These are phyloP conservation scores for Phalacrocorax carbo DNA, from an alignment of 2,113 vertebrate species.

Conservation along the genomic window DNA sequence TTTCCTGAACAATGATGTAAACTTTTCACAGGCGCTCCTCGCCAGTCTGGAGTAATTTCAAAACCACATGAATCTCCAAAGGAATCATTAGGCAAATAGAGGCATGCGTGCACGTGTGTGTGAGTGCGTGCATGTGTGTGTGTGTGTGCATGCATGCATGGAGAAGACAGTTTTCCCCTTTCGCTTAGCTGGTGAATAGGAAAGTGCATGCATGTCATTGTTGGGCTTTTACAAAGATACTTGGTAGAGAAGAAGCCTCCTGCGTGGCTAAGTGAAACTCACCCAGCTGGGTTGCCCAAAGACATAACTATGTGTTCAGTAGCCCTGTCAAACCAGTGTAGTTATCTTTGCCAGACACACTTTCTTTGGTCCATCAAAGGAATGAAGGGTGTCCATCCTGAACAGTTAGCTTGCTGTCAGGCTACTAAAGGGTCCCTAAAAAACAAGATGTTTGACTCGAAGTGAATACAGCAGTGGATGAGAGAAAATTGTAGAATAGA, in stretches of 20 bases:
- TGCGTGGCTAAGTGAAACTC: background rate
- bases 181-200: background rate
- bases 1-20: background rate
- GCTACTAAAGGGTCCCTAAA: background rate
- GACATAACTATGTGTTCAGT: background rate
- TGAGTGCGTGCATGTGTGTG: background rate
- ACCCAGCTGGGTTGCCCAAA: background rate
- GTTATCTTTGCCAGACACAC: background rate
- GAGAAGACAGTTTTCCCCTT: background rate
- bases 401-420: background rate
- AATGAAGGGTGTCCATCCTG: background rate
- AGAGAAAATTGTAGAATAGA: background rate
- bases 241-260: background rate
- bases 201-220: background rate
- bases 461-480: background rate
- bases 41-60: background rate
- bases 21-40: background rate
- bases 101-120: rapidly evolving
- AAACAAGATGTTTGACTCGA: background rate
- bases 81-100: background rate
- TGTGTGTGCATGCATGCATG: too few species aligned
- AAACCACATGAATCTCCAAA: background rate
- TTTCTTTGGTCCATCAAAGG: background rate
- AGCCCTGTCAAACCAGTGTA: background rate
- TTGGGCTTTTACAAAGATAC: background rate